Base-by-base conservation (phyloP, 2,797 vertebrate species). In the Oryzias dopingdopingensis region DNA sequence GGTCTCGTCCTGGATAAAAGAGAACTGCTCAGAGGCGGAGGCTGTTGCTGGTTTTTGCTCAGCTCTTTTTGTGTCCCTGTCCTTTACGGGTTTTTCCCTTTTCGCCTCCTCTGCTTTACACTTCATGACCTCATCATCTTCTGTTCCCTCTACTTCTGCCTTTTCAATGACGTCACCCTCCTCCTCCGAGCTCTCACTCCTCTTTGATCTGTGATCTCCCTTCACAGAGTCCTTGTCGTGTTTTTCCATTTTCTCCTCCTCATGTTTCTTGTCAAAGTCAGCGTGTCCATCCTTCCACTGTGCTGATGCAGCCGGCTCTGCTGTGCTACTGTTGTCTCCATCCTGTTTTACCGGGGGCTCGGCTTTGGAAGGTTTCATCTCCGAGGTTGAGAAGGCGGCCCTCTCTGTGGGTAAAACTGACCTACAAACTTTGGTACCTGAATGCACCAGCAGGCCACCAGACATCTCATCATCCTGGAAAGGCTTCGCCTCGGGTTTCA, bases 1-100 rank as follows among this genome's bases (percentile, higher is more conserved):
- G 18, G 96, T 99, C 89, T 99, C 97, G 4, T 99, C 97, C 81
- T 99, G 97, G 74, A 99, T 98, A 54, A 94, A 97, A 1, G 95
- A 98, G 81, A 98, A 90, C 0, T 93, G 94, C 64, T 98, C 96
- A 0, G 88, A 88, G 63, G 84, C 88, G 12, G 89, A 79, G 59
- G 87, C 79, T 50, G 73, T 54, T 52, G 67, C 42, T 4, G 50
- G 12, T 73, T 88, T 88, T 5, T 60, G 57, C 14, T 88, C 85
- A 13, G 62, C 47, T 43, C 72, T 61, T 67, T 83, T 91, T 15
- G 20, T 49, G 29, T 89, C 87, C 80, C 78, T 82, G 18, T 90
- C 89, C 53, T 89, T 92, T 18, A 56, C 79, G 17, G n/a, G 32
- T 77, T 86, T 90, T 29, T 89, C 90, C 63, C 79, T 90, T 63